Evolutionary conservation across 2,113 vertebrate species (phyloP), one percentile per base, ranked within the genome.

Genomic region (Polypterus senegalus): DNA sequence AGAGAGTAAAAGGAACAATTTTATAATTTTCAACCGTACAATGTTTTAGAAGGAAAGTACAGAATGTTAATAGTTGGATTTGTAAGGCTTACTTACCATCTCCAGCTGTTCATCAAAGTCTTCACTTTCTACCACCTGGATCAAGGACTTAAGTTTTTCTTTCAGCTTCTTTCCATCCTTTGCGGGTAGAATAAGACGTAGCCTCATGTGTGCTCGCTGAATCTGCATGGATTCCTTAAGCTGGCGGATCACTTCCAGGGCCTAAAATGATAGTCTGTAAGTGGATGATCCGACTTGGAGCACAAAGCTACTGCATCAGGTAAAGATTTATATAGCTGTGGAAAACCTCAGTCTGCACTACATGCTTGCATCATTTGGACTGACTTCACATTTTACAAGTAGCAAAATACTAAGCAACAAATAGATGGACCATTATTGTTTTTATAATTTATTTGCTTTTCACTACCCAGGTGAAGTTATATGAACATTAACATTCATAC

Each of bases 171-270:
- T 97, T n/a, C 88, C 92, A 9, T 97, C 94, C 54, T 92, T 95
- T 53, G 81, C 75, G 0, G 93, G 92, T 47, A 98, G 83, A 53
- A 87, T 64, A 61, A 98, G 79, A 1, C 89, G 81, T 66, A 99
- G 84, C 53, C 91, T 88, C 95, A 98, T 97, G 79, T 97, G 92
- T 60, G 94, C 95, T 47, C 95, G 82, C 77, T 98, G 93, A 62
- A 97, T 97, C 78, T 93, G 83, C 80, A 97, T 97, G 46, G 85
- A 92, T 66, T 95, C 91, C 73, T 94, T 97, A 65, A 99, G 69
- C 75, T 91, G 92, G 45, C 84, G 84, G 74, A 99, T 99, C 63
- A 99, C 96, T 44, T 98, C 95, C 74, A 97, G 76, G 4, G 95
- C 96, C 95, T 99, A 64, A 2, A 4, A 47, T 54, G 54, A 51